These are phyloP conservation scores for Tetrao urogallus DNA, from an alignment of 2,113 vertebrate genomes.

Conservation along the genomic window DNA sequence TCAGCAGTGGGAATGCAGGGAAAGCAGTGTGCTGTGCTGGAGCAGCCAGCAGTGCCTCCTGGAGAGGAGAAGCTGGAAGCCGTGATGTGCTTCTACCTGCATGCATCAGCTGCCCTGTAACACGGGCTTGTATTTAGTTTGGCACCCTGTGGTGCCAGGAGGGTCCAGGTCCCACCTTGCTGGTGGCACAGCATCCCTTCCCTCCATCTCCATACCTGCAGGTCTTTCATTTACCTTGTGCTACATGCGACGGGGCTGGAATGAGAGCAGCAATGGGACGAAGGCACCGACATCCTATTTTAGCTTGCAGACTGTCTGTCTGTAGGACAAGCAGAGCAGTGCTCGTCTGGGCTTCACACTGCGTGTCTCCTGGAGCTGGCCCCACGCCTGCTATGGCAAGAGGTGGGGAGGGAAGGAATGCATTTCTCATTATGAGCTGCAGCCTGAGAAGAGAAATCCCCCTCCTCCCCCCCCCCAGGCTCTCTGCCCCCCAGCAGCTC, in stretches of 20 bases:
- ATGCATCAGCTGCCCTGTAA: neutral
- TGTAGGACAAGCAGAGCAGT: neutral
- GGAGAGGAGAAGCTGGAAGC: neutral
- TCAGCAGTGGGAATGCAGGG: neutral
- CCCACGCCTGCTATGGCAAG: neutral
- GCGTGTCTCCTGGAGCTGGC: slow-evolving; percentile 28
- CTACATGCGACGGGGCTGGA: neutral
- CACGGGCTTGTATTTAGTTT: neutral
- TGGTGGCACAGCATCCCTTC: no score
- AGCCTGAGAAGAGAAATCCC: neutral
- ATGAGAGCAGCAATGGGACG: neutral
- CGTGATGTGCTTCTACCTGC: neutral
- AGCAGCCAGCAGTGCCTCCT: neutral
- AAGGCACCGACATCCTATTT: neutral
- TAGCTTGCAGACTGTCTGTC: neutral
- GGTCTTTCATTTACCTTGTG: neutral
- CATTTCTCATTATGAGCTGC: slow-evolving; percentile 5
- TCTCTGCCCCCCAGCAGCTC: slow-evolving; percentile 41
- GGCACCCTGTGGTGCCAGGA: neutral
- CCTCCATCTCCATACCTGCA: neutral
- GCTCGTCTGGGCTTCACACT: neutral
- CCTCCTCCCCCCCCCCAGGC: neutral
- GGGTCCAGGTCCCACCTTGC: neutral
- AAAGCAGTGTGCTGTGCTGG: neutral
- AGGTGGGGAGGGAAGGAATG: slow-evolving; percentile 18